Conservation (phyloP, 1,140 invertebrate species). For the Holcopasites calliopsidis region DNA sequence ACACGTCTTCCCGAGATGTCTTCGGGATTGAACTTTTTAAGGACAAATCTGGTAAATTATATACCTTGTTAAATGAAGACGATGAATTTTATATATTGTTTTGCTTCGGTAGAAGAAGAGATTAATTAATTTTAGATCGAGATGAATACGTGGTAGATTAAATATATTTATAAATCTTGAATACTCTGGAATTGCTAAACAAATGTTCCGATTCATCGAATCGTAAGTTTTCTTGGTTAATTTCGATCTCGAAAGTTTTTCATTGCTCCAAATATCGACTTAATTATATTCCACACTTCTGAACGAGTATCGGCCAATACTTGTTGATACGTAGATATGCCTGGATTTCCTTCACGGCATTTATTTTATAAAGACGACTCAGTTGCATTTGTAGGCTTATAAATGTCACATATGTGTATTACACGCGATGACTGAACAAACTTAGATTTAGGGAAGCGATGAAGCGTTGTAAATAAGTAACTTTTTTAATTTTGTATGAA, state of each 20-base stretch:
- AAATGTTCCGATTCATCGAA: not conserved
- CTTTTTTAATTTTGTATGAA: conserved; percentile 30
- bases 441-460: not conserved
- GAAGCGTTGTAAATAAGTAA: conserved; percentile 9
- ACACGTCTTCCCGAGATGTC: not conserved
- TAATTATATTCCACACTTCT: no score
- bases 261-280: not conserved
- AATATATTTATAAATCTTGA: not conserved
- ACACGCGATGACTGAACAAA: conserved; percentile 18
- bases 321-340: not conserved
- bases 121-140: not conserved
- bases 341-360: not conserved
- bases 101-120: no score
- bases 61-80: not conserved
- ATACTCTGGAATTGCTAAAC: not conserved
- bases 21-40: not conserved
- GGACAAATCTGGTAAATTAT: not conserved
- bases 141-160: not conserved
- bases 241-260: not conserved
- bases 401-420: no score
- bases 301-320: not conserved
- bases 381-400: not conserved
- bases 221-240: not conserved
- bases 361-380: conserved; percentile 8
- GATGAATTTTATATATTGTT: no score